Percentiles rank a stretch among this genome's conserved stretches.
Evolutionary conservation across 2,888 invertebrate genomes (phyloP).

Genomic region (Icerya purchasi): DNA sequence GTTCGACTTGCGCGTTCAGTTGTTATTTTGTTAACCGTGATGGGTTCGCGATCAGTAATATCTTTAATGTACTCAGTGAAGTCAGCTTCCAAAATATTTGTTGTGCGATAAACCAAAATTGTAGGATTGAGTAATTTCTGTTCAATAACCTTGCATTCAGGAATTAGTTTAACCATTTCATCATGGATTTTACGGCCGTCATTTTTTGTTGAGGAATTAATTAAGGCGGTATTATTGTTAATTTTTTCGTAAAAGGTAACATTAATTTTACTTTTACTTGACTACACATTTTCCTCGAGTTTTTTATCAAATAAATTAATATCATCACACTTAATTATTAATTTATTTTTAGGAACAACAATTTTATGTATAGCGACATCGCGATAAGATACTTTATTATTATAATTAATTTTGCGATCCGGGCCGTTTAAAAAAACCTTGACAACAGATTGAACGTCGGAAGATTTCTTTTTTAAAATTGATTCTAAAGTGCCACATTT

Average conservation of each 20-base stretch:
- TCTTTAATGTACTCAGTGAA: not conserved
- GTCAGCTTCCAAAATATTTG: not conserved
- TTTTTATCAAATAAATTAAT: not conserved
- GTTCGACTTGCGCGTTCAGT: not conserved
- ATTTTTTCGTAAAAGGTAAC: not conserved
- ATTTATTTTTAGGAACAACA: not conserved
- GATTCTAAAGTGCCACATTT: not conserved
- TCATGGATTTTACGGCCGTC: not conserved
- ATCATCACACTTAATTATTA: not conserved
- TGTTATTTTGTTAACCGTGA: not conserved
- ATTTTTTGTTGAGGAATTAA: not conserved
- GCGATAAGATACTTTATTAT: not conserved
- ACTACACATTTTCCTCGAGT: not conserved
- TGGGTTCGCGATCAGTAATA: not conserved
- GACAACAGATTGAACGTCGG: not conserved
- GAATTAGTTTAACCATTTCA: not conserved
- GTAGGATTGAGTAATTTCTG: not conserved
- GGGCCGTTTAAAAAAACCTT: not conserved
- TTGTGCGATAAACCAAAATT: not conserved
- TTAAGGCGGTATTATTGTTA: not conserved
- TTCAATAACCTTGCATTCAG: not conserved
- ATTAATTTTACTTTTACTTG: not conserved
- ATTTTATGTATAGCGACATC: not conserved
- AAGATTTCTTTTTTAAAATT: not conserved
- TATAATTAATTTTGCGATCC: not conserved